Conservation (phyloP, 2,888 invertebrate genomes). For the Anagyrus pseudococci region DNA sequence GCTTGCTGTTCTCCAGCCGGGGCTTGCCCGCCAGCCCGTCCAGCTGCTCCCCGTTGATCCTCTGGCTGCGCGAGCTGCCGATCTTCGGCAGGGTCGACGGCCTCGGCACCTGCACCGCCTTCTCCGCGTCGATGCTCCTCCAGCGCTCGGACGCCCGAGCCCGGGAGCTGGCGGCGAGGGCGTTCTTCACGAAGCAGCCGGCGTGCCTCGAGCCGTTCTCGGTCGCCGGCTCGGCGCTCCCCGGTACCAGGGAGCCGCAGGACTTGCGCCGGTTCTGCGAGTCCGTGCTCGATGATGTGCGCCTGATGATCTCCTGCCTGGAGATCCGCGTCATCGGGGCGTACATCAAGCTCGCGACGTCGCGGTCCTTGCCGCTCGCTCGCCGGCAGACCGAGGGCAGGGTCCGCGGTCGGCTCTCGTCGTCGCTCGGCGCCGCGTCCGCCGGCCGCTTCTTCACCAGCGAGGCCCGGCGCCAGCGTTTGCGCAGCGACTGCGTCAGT, state of each 20-base stretch:
- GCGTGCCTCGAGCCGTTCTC: constrained; percentile 29
- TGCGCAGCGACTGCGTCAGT: constrained; percentile 44
- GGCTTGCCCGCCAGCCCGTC: neutral
- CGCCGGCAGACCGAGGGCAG: constrained; percentile 50
- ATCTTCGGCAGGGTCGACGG: constrained; percentile 57
- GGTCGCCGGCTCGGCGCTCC: neutral
- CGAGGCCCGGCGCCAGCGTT: constrained; percentile 42
- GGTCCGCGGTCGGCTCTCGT: constrained; percentile 41
- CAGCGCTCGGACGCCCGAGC: constrained; percentile 40
- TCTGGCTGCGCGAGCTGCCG: neutral
- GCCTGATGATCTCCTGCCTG: constrained; percentile 53
- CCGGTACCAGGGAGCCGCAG: constrained; percentile 7
- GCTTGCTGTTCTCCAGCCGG: neutral
- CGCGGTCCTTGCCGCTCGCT: constrained; percentile 40
- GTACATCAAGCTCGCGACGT: constrained; percentile 24
- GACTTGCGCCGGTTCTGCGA: constrained; percentile 20
- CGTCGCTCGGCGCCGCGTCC: constrained; percentile 8
- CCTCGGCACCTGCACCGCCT: constrained; percentile 46
- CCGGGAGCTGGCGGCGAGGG: neutral
- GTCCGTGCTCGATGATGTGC: constrained; percentile 42
- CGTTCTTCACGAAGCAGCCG: constrained; percentile 33
- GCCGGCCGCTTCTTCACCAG: constrained; percentile 21
- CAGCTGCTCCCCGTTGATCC: constrained; percentile 1
- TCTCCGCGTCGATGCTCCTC: constrained; percentile 32
- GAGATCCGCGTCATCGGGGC: constrained; percentile 47